Conservation (phyloP, 2,888 invertebrate genomes). For the Rhimphoctona megacephalus region DNA sequence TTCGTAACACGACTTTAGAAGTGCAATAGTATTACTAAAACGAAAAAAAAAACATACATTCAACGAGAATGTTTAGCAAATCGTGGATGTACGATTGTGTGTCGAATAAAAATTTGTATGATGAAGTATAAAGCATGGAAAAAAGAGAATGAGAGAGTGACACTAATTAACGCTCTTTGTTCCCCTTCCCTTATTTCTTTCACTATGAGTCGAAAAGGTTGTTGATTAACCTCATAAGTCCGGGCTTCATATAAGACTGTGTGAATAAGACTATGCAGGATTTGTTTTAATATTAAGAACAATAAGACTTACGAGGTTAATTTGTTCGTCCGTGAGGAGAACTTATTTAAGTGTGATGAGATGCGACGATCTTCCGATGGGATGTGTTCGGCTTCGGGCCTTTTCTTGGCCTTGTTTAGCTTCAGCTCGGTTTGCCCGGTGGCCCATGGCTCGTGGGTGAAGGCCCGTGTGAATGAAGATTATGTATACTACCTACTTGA, state of each 20-base stretch:
- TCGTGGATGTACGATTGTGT: background rate
- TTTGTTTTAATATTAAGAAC: background rate
- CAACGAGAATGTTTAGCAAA: background rate
- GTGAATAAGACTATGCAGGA: background rate
- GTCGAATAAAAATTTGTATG: background rate
- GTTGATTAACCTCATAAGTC: background rate
- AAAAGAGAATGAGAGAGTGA: slow-evolving; percentile 8
- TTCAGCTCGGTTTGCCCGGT: slow-evolving; percentile 81
- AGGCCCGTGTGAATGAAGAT: slow-evolving; percentile 80
- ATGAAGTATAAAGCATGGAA: slow-evolving; percentile 30
- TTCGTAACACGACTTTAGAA: background rate
- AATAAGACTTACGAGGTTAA: background rate
- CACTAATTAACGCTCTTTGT: background rate
- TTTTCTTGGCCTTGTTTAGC: slow-evolving; percentile 73
- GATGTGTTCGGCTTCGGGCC: slow-evolving; percentile 60
- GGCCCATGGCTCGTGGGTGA: slow-evolving; percentile 80
- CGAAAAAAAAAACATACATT: background rate
- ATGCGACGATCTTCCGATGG: slow-evolving; percentile 57
- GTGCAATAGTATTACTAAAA: background rate
- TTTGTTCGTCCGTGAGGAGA: background rate
- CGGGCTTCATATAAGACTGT: background rate
- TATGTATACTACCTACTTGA: slow-evolving; percentile 80
- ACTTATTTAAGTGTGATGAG: slow-evolving; percentile 22
- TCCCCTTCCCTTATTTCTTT: background rate
- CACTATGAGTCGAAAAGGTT: background rate